Conservation (phyloP, 2,113 vertebrate genomes). For the Apteryx owenii region DNA sequence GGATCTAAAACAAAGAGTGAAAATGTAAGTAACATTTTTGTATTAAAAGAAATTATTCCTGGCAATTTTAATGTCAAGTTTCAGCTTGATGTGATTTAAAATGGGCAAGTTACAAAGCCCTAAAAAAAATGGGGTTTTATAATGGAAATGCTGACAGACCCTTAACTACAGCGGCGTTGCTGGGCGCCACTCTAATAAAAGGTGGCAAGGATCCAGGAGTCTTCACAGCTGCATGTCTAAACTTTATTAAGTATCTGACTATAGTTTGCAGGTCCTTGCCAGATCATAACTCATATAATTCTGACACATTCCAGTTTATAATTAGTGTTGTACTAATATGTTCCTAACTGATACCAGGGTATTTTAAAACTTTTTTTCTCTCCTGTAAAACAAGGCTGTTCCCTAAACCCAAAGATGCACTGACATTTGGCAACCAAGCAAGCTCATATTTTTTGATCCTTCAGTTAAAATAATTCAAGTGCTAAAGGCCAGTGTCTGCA, state of each 20-base stretch:
- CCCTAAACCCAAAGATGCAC: conserved; percentile 49
- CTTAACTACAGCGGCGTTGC: conserved; percentile 60
- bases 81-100: conserved; percentile 72
- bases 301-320: conserved; percentile 79
- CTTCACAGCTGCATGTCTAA: conserved; percentile 78
- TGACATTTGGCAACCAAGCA: conserved; percentile 23
- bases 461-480: conserved; percentile 35
- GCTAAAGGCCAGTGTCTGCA: background rate
- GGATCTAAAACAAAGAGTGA: background rate
- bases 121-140: conserved; percentile 62
- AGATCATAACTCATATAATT: conserved; percentile 78
- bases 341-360: conserved; percentile 60
- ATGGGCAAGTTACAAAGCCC: conserved; percentile 38
- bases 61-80: conserved; percentile 59
- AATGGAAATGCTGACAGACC: conserved; percentile 76
- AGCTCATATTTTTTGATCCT: background rate
- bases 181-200: conserved; percentile 78
- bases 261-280: conserved; percentile 73
- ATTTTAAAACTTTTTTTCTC: conserved; percentile 52
- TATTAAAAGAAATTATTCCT: conserved; percentile 40
- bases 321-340: conserved; percentile 78
- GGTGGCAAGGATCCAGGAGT: conserved; percentile 77
- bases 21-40: conserved; percentile 9
- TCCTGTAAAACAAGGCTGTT: conserved; percentile 43
- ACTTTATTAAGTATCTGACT: conserved; percentile 83